Base-by-base conservation (phyloP, 2,797 vertebrate species). In the Leucoraja ocellata region DNA sequence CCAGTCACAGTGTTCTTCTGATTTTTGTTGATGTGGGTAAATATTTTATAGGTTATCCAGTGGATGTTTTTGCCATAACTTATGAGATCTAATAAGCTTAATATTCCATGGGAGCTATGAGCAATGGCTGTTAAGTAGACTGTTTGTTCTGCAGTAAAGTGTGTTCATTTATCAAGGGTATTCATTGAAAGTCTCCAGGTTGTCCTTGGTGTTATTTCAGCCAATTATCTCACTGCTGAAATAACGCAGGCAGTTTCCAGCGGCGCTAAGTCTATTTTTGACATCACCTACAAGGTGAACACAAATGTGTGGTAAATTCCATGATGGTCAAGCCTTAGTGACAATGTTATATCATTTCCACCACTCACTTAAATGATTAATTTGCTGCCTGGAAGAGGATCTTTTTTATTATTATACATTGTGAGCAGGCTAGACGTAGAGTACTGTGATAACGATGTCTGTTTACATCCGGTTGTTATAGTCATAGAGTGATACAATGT, bases 91-190 rank as follows among this genome's bases (percentile, higher is more conserved):
- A 91, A 91, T 91, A 92, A 76, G 46, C 46, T 74, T 88, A 68
- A 92, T 54, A 92, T 92, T 92, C 90, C 46, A n/a, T 39, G 14
- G 21, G 90, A 76, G 90, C 28, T 92, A 28, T 58, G 71, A 58
- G 25, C 23, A 92, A 76, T 11, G 68, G 68, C 68, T 54, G 90
- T 92, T 92, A 92, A 92, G 54, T 25, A 74, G 71, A 39, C 76
- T 74, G 71, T 92, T 92, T 92, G 71, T 76, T 91, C 90, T 91
- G 68, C 68, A 74, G 58, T 74, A 73, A 54, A 74, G 71, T 92
- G 90, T 71, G 54, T 76, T 92, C 39, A 92, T 92, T 92, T 54
- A 73, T 92, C 90, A 92, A 92, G 90, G 71, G 71, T 92, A 74
- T 92, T 92, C 90, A 76, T 25, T 92, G 46, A 46, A 76, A 92